Evolutionary conservation across 2,888 invertebrate species (phyloP).

Genomic region (Drosophila maculinotata): DNA sequence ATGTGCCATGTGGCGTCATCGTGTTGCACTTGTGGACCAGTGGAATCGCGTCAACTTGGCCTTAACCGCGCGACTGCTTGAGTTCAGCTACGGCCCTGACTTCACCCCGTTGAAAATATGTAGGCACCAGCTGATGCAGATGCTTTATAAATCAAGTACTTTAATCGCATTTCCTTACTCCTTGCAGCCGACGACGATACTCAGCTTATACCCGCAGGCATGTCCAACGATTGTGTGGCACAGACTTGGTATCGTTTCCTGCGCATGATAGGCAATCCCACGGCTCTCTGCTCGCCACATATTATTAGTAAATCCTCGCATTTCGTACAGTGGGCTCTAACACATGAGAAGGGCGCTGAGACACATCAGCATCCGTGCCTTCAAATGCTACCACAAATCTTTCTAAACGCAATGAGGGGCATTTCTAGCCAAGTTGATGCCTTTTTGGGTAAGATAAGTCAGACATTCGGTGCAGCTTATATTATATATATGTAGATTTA

Average conservation of each 20-base stretch:
- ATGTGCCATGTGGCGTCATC: conserved; percentile 97
- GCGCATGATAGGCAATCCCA: conserved; percentile 97
- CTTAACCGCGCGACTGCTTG: conserved; percentile 92
- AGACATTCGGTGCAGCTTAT: neutral
- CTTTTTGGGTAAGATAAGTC: conserved; percentile 90
- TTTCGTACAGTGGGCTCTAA: conserved; percentile 91
- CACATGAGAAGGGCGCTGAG: conserved; percentile 91
- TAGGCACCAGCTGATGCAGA: conserved; percentile 83
- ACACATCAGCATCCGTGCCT: conserved; percentile 96
- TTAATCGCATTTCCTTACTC: neutral
- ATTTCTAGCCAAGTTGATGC: conserved; percentile 97
- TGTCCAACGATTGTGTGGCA: conserved; percentile 95
- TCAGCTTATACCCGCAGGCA: conserved; percentile 92
- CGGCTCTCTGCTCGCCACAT: conserved; percentile 94
- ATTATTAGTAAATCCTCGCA: conserved; percentile 89
- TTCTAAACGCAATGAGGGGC: conserved; percentile 96
- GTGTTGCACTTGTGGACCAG: conserved; percentile 95
- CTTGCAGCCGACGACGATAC: conserved; percentile 92
- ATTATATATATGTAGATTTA: neutral
- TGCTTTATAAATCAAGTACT: neutral
- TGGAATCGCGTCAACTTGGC: conserved; percentile 97
- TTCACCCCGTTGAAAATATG: conserved; percentile 93
- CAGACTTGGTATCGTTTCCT: conserved; percentile 98
- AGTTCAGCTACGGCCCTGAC: conserved; percentile 94
- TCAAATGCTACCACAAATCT: conserved; percentile 93